These are phyloP conservation scores for Amphipyra tragopoginis DNA, from an alignment of 2,888 invertebrate genomes.

Conservation along the genomic window DNA sequence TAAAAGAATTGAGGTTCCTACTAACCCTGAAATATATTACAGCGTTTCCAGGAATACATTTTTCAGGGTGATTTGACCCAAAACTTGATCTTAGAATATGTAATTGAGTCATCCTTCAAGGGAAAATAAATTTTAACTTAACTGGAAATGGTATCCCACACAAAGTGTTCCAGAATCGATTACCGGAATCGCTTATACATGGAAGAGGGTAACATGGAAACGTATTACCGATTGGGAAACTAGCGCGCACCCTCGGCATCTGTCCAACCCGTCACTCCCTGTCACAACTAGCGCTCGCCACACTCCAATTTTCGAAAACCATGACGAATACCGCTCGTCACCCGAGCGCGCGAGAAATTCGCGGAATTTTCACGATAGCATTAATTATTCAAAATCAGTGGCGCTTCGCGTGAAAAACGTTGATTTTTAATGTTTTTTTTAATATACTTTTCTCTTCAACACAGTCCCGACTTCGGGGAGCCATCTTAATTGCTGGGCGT, in stretches of 20 bases:
- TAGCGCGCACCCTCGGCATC: constrained; percentile 60
- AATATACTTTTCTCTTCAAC: constrained; percentile 70
- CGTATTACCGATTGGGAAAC: constrained; percentile 39
- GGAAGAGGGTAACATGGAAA: constrained; percentile 40
- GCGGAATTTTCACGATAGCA: constrained; percentile 62
- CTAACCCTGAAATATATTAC: constrained; percentile 14
- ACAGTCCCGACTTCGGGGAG: constrained; percentile 66
- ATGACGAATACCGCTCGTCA: constrained; percentile 58
- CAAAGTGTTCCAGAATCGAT: constrained; percentile 55
- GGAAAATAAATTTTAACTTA: constrained; percentile 50
- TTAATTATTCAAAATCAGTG: constrained; percentile 69
- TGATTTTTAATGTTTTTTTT: constrained; percentile 53
- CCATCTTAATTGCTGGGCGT: constrained; percentile 73
- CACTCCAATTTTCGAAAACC: constrained; percentile 50
- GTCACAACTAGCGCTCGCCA: constrained; percentile 53
- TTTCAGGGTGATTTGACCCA: constrained; percentile 36
- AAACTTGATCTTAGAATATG: constrained; percentile 53
- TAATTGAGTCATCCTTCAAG: constrained; percentile 58
- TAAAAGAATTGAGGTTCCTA: constrained; percentile 30
- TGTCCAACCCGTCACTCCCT: constrained; percentile 53
- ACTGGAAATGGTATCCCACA: constrained; percentile 50
- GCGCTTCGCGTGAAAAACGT: constrained; percentile 61
- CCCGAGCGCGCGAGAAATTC: constrained; percentile 53
- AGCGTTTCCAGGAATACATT: constrained; percentile 37
- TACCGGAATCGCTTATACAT: constrained; percentile 52